Evolutionary conservation across 2,888 invertebrate genomes (phyloP).

Genomic region (Gari tellinella): DNA sequence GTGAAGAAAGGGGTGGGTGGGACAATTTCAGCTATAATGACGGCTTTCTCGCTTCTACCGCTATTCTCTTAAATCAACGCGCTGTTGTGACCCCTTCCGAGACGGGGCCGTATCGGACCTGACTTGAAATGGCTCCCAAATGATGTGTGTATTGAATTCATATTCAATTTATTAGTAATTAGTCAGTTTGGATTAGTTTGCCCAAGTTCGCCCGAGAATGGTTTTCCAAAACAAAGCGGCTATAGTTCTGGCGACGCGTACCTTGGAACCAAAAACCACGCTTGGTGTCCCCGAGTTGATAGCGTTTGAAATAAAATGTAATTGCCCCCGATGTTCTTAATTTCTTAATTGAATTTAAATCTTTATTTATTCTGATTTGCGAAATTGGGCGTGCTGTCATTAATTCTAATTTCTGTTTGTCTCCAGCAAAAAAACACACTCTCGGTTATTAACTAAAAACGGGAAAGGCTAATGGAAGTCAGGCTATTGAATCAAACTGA

Average conservation of each 20-base stretch:
- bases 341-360: constrained; percentile 32
- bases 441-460: no score
- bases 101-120: no score
- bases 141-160: constrained; percentile 54
- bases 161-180: constrained; percentile 63
- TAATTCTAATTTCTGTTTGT: no score
- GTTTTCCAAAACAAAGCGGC: no score
- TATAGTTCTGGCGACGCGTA: no score
- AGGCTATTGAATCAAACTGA: no score
- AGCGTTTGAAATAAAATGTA: no score
- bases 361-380: constrained; percentile 26
- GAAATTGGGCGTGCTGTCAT: not conserved
- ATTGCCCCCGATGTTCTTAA: not conserved
- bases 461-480: no score
- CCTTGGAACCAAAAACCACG: no score
- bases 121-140: constrained; percentile 2
- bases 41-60: constrained; percentile 43
- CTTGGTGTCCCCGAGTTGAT: no score
- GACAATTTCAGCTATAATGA: constrained; percentile 39
- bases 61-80: constrained; percentile 56
- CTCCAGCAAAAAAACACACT: not conserved
- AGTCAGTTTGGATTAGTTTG: constrained; percentile 1
- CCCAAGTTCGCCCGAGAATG: no score
- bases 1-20: constrained; percentile 57
- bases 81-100: constrained; percentile 24